phyloP scores from a whole-genome alignment of 2,888 invertebrate genomes.

The Icerya purchasi region DNA sequence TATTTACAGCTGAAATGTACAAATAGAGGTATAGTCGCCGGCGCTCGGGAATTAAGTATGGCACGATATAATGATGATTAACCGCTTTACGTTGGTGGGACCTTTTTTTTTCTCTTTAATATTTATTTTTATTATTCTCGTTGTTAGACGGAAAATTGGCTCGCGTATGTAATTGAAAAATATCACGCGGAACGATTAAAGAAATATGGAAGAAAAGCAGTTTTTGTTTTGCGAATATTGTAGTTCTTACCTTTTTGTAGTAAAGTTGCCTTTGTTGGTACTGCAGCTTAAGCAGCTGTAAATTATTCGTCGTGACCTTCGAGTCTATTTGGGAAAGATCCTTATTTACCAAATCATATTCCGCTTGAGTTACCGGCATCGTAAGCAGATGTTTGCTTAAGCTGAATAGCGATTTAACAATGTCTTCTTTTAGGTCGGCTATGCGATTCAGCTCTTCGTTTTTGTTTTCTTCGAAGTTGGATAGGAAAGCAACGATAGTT shows the following conservation, averaged over 20 bases:
- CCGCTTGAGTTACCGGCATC: slow-evolving; percentile 28
- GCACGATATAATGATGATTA: no score
- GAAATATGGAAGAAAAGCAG: background rate
- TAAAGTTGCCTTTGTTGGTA: slow-evolving; percentile 28
- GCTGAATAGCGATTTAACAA: slow-evolving; percentile 40
- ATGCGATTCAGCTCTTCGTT: slow-evolving; percentile 40
- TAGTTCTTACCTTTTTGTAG: slow-evolving; percentile 25
- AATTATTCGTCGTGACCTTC: slow-evolving; percentile 33
- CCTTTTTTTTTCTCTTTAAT: no score
- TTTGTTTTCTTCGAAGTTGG: slow-evolving; percentile 38
- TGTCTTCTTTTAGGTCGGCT: slow-evolving; percentile 36
- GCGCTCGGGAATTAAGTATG: no score
- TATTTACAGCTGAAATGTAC: no score
- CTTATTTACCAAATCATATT: slow-evolving; percentile 30
- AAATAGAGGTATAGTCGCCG: no score
- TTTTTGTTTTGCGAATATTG: background rate
- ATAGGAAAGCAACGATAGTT: slow-evolving; percentile 55
- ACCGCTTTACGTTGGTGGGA: no score
- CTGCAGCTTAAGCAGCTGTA: slow-evolving; percentile 39
- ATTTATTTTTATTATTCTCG: no score
- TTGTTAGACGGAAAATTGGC: no score
- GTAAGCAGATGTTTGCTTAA: slow-evolving; percentile 35
- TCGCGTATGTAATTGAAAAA: no score
- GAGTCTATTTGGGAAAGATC: slow-evolving; percentile 16
- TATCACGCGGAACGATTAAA: slow-evolving; percentile 19